phyloP scores from a whole-genome alignment of 2,888 invertebrate genomes.

The Pherbina coryleti region DNA sequence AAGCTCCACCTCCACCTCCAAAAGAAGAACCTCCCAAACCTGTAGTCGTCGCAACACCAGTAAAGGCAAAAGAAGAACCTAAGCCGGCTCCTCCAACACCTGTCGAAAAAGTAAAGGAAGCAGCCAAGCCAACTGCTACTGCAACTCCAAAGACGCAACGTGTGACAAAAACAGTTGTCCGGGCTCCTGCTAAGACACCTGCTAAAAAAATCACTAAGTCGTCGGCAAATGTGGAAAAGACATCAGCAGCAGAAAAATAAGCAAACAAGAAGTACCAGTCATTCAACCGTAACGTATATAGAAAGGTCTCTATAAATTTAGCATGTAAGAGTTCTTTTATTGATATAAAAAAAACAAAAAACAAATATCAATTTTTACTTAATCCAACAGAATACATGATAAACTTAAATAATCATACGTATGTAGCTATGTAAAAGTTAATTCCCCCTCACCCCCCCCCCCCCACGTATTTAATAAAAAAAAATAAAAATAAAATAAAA shows the following conservation, averaged over 20 bases:
- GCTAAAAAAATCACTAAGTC: slow-evolving; percentile 37
- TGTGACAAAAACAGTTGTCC: neutral
- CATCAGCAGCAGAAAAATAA: slow-evolving; percentile 45
- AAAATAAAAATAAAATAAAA: neutral
- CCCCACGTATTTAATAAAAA: neutral
- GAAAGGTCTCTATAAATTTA: neutral
- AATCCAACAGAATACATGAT: neutral
- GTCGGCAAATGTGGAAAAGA: slow-evolving; percentile 31
- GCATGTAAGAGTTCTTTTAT: neutral
- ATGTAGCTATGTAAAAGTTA: slow-evolving; percentile 9
- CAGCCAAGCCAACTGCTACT: slow-evolving; percentile 22
- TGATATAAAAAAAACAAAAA: neutral
- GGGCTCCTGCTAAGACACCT: neutral
- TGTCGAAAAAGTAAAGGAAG: slow-evolving; percentile 34
- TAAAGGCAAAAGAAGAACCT: neutral
- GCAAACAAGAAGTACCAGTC: neutral
- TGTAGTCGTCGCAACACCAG: neutral
- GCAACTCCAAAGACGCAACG: neutral
- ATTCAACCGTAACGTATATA: neutral
- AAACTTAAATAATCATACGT: neutral
- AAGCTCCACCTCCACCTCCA: neutral
- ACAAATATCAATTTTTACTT: neutral
- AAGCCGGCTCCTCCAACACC: slow-evolving; percentile 36
- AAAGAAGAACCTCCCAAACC: slow-evolving; percentile 22
- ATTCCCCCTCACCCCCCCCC: no score